These are phyloP conservation scores for Syrmaticus mikado DNA, from an alignment of 2,113 vertebrate species.

Conservation along the genomic window DNA sequence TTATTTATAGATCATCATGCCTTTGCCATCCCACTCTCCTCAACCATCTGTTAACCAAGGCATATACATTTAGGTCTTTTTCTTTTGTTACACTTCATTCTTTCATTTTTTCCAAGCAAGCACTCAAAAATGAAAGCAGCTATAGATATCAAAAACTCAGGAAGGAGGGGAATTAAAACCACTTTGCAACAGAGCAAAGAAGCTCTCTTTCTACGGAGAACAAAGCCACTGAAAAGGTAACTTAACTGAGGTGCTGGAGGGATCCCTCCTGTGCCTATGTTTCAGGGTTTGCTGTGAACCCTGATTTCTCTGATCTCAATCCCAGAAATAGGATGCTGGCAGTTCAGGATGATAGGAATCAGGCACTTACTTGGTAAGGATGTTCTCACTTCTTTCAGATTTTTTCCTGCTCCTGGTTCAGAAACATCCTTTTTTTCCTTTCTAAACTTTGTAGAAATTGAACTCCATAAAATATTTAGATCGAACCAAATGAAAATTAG, in stretches of 20 bases:
- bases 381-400: background rate
- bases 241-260: background rate
- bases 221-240: background rate
- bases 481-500: background rate
- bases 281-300: background rate
- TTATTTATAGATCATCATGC: background rate
- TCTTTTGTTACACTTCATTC: background rate
- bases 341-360: background rate
- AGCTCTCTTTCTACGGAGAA: background rate
- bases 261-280: accelerated
- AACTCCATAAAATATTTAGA: background rate
- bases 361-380: background rate
- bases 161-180: background rate
- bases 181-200: background rate
- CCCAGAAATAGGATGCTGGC: background rate
- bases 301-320: background rate
- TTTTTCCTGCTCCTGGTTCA: background rate
- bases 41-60: background rate
- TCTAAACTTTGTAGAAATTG: background rate
- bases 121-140: background rate
- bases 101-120: background rate
- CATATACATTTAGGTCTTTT: background rate
- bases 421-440: background rate
- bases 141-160: background rate
- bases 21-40: background rate